A percentile compares a stretch with the other conserved stretches of the same genome.
These are phyloP conservation scores for Apolygus lucorum DNA, from an alignment of 1,140 invertebrate genomes.

Conservation along the genomic window DNA sequence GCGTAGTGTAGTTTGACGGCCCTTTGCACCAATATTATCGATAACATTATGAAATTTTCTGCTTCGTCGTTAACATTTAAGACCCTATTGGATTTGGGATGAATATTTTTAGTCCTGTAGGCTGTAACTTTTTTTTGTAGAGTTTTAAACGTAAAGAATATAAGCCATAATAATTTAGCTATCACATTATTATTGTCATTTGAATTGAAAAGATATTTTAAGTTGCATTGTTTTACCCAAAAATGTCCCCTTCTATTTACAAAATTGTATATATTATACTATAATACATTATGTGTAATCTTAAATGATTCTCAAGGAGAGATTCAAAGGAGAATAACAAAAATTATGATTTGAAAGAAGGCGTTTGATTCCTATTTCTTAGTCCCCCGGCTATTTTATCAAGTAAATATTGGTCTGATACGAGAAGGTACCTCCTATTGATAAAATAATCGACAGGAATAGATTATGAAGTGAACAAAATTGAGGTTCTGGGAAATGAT, in stretches of 20 bases:
- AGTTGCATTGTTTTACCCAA: background rate
- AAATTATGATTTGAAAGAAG: slow-evolving; percentile 4
- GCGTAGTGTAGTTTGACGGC: no score
- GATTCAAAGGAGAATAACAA: slow-evolving; percentile 13
- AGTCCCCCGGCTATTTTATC: no score
- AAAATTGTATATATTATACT: slow-evolving; percentile 6
- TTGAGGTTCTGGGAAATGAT: no score
- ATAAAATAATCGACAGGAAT: no score
- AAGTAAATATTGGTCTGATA: no score
- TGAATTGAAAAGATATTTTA: background rate
- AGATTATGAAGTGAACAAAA: no score
- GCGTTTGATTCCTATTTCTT: background rate
- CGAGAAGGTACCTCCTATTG: no score
- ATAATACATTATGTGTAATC: slow-evolving; percentile 3
- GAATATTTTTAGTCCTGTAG: background rate
- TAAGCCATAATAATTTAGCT: slow-evolving; percentile 9
- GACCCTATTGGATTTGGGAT: background rate
- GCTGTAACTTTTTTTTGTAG: background rate
- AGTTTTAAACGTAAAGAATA: background rate
- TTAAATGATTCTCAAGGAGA: slow-evolving; percentile 10
- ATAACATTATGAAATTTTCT: no score
- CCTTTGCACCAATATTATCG: no score
- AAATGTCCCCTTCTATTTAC: background rate
- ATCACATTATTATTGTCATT: background rate
- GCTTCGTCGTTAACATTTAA: no score